phyloP scores from a whole-genome alignment of 2,797 vertebrate genomes.

The Poecilia wingei region DNA sequence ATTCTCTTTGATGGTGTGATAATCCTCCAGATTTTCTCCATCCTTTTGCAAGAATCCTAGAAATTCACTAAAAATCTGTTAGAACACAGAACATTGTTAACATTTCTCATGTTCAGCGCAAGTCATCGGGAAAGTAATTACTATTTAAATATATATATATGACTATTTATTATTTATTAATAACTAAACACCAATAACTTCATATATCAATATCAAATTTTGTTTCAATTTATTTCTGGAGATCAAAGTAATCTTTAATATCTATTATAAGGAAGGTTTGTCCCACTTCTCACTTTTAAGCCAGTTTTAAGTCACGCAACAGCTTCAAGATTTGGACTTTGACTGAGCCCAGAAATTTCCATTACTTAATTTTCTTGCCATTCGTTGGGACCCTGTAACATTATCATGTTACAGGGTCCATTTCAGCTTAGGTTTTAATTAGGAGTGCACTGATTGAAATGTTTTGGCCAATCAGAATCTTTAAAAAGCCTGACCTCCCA shows the following conservation, averaged over 20 bases:
- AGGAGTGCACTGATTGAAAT: neutral
- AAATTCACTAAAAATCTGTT: constrained; percentile 9
- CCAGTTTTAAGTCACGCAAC: neutral
- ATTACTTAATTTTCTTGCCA: neutral
- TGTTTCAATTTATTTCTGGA: neutral
- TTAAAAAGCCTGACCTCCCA: neutral
- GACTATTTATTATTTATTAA: neutral
- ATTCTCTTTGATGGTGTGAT: constrained; percentile 29
- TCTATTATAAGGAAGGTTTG: neutral
- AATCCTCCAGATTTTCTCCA: constrained; percentile 30
- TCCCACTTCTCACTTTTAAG: neutral
- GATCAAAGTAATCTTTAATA: neutral
- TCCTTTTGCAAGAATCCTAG: neutral
- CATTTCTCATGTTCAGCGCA: neutral
- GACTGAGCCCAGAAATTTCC: neutral
- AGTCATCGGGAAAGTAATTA: neutral
- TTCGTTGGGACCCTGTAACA: neutral
- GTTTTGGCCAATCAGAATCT: neutral
- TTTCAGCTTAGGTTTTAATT: neutral
- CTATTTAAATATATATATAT: neutral
- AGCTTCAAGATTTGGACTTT: neutral
- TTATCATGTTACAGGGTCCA: neutral
- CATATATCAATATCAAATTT: neutral
- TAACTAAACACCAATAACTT: neutral
- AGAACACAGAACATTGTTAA: constrained; percentile 4